Evolutionary conservation across 2,797 vertebrate species (phyloP).

Genomic region (Simalia tracyae): DNA sequence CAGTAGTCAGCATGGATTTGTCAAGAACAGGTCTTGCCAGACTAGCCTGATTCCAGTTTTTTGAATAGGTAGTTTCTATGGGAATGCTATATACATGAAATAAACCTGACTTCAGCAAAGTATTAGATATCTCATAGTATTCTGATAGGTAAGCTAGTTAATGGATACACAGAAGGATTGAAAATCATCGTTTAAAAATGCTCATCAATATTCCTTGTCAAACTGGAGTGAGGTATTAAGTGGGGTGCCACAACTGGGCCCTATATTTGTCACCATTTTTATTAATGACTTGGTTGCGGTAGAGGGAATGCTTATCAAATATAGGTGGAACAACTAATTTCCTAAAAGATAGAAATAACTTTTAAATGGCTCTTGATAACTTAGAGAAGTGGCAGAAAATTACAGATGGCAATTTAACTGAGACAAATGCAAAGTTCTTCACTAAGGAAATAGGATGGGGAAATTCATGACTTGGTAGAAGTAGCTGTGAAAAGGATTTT

Average conservation of each 20-base stretch:
- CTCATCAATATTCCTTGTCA: background rate
- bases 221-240: background rate
- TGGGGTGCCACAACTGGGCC: background rate
- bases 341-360: background rate
- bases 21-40: background rate
- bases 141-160: background rate
- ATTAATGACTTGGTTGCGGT: background rate
- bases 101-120: background rate
- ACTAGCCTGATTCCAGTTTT: background rate
- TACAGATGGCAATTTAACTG: background rate
- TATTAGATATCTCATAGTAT: background rate
- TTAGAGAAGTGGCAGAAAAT: background rate
- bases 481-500: background rate
- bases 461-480: background rate
- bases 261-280: background rate
- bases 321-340: background rate
- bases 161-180: background rate
- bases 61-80: background rate
- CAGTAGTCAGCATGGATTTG: background rate
- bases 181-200: background rate
- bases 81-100: background rate
- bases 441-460: background rate
- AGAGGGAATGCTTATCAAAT: background rate
- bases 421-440: background rate
- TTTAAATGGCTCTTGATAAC: background rate